Percentiles rank a stretch among this genome's conserved stretches.
phyloP scores from a whole-genome alignment of 1,140 invertebrate species.

The Drosophila arawakana region DNA sequence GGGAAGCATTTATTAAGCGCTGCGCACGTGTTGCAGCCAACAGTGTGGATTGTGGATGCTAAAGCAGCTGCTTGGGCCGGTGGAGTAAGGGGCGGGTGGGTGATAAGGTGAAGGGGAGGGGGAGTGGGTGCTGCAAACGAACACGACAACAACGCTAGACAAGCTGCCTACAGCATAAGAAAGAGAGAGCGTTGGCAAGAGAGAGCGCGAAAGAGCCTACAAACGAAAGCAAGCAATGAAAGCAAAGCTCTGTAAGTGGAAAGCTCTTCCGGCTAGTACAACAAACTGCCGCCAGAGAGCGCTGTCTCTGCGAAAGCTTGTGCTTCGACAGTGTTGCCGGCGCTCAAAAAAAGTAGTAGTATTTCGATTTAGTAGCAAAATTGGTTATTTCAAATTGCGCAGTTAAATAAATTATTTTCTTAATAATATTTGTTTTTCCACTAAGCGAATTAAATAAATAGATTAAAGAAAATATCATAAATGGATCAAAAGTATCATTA shows the following conservation, averaged over 20 bases:
- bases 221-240: not conserved
- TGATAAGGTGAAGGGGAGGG: not conserved
- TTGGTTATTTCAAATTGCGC: not conserved
- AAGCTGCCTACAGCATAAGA: slow-evolving; percentile 55
- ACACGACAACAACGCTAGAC: slow-evolving; percentile 44
- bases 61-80: not conserved
- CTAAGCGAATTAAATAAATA: not conserved
- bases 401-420: not conserved
- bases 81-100: too few species aligned
- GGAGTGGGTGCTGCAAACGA: slow-evolving; percentile 8
- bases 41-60: slow-evolving; percentile 9
- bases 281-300: slow-evolving; percentile 39
- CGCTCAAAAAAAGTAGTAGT: slow-evolving; percentile 16
- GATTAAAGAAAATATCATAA: not conserved
- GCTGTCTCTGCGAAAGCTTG: slow-evolving; percentile 29
- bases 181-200: slow-evolving; percentile 1
- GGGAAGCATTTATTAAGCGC: slow-evolving; percentile 24
- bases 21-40: slow-evolving; percentile 64
- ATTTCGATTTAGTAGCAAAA: slow-evolving; percentile 9
- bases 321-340: slow-evolving; percentile 24
- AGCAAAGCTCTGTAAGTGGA: slow-evolving; percentile 37
- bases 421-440: not conserved
- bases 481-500: slow-evolving; percentile 17
- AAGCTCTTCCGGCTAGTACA: slow-evolving; percentile 45
- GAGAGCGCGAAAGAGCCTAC: not conserved